Percentiles rank a stretch among this genome's conserved stretches.
Conservation (phyloP, 2,797 vertebrate species). For the Acrossocheilus wenchowensis region DNA sequence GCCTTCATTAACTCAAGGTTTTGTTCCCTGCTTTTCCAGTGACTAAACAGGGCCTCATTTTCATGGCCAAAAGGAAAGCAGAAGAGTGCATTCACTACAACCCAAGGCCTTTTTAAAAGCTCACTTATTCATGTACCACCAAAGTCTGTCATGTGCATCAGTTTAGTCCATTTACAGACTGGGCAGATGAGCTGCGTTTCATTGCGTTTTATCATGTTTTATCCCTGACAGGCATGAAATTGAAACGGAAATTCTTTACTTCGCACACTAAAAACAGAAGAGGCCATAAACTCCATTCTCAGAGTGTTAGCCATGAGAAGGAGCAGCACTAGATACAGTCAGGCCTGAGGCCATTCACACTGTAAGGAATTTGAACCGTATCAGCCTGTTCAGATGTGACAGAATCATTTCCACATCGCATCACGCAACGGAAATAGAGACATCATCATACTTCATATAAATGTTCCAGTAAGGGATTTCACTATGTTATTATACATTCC, state of each 20-base stretch:
- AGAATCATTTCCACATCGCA: slow-evolving; percentile 47
- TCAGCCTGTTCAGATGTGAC: slow-evolving; percentile 40
- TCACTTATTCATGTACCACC: slow-evolving; percentile 60
- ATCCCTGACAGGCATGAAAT: slow-evolving; percentile 66
- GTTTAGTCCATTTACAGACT: slow-evolving; percentile 63
- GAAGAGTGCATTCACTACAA: slow-evolving; percentile 29
- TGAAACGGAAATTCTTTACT: slow-evolving; percentile 65
- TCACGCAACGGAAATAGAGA: slow-evolving; percentile 48
- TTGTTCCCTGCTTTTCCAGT: slow-evolving; percentile 54
- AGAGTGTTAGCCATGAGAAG: slow-evolving; percentile 38
- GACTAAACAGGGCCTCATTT: slow-evolving; percentile 60
- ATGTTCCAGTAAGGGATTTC: slow-evolving; percentile 14
- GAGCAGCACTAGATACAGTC: slow-evolving; percentile 43
- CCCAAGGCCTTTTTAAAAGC: slow-evolving; percentile 61
- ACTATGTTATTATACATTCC: neutral
- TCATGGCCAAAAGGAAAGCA: slow-evolving; percentile 52
- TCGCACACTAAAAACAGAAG: slow-evolving; percentile 58
- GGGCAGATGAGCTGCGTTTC: slow-evolving; percentile 61
- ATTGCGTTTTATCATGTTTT: slow-evolving; percentile 66
- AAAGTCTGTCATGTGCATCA: slow-evolving; percentile 59
- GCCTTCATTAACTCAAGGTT: slow-evolving; percentile 59
- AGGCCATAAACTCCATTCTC: slow-evolving; percentile 56
- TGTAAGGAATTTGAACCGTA: slow-evolving; percentile 53
- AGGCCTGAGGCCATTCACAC: slow-evolving; percentile 51
- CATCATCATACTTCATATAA: slow-evolving; percentile 25